These are phyloP conservation scores for Psilanteris sp. DNA, from an alignment of 1,140 invertebrate genomes.

Conservation along the genomic window DNA sequence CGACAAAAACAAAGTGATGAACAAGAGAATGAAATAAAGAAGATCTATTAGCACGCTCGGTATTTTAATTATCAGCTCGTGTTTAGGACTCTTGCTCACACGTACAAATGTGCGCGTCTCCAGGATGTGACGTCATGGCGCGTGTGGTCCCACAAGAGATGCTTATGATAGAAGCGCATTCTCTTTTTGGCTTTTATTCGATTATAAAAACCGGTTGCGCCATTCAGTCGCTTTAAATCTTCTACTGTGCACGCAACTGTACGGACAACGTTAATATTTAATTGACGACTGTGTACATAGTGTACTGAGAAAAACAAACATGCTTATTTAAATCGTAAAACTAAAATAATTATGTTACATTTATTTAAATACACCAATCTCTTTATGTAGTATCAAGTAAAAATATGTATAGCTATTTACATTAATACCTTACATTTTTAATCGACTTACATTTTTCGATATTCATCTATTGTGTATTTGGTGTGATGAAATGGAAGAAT, in stretches of 20 bases:
- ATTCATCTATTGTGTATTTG: too few relatives aligned
- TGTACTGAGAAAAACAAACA: slow-evolving; percentile 3
- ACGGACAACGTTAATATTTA: slow-evolving; percentile 15
- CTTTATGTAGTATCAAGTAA: too few relatives aligned
- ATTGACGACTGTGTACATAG: slow-evolving; percentile 23
- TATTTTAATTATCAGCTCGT: slow-evolving; percentile 60
- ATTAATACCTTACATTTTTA: too few relatives aligned
- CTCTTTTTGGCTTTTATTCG: slow-evolving; percentile 56
- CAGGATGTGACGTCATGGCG: slow-evolving; percentile 59
- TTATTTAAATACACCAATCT: too few relatives aligned
- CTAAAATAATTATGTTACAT: too few relatives aligned
- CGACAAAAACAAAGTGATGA: slow-evolving; percentile 37
- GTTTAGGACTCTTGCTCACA: slow-evolving; percentile 44
- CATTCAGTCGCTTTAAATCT: slow-evolving; percentile 50
- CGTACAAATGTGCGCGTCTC: slow-evolving; percentile 32
- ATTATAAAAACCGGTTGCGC: slow-evolving; percentile 55
- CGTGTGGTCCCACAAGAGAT: slow-evolving; percentile 56
- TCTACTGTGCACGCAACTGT: slow-evolving; percentile 19
- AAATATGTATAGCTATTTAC: too few relatives aligned
- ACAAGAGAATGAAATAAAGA: slow-evolving; percentile 21
- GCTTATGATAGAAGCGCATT: slow-evolving; percentile 45
- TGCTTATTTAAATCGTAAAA: slow-evolving; percentile 5
- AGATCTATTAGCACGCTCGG: slow-evolving; percentile 58
- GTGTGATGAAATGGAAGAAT: too few relatives aligned
- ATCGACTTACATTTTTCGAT: too few relatives aligned